Evolutionary conservation across 2,113 vertebrate species (phyloP).

Genomic region (Helogale parvula): DNA sequence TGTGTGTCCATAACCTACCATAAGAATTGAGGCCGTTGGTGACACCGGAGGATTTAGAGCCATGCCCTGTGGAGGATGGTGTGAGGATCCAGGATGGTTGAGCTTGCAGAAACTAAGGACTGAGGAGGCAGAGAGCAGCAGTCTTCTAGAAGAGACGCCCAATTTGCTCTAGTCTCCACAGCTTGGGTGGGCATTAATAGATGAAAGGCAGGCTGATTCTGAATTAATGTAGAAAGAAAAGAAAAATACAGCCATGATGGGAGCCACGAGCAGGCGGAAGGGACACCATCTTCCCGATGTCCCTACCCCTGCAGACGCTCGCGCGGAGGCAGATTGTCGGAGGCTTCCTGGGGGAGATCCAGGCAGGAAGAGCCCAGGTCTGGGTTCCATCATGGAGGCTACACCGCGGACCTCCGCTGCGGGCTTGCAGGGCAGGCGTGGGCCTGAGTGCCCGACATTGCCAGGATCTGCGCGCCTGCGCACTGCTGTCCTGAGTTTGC

Average conservation of each 20-base stretch:
- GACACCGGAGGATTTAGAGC: not conserved
- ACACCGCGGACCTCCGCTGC: not conserved
- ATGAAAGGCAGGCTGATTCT: not conserved
- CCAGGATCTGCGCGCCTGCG: too few relatives aligned
- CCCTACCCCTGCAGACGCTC: accelerated
- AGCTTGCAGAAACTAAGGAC: not conserved
- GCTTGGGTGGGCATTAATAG: not conserved
- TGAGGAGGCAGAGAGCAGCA: not conserved
- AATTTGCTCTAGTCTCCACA: not conserved
- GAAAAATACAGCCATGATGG: not conserved
- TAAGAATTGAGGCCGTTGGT: not conserved
- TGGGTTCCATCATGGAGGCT: not conserved
- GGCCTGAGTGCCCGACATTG: too few relatives aligned
- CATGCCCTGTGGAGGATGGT: accelerated
- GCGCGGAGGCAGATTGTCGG: not conserved
- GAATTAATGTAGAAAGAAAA: not conserved
- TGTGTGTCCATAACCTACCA: too few relatives aligned
- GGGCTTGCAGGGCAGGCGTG: not conserved
- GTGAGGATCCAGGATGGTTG: not conserved
- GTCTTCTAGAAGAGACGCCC: not conserved
- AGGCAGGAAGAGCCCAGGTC: not conserved
- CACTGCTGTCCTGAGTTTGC: not conserved
- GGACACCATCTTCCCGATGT: not conserved
- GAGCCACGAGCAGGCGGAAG: not conserved
- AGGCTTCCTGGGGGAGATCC: not conserved